Evolutionary conservation across 2,113 vertebrate species (phyloP), one percentile per base, ranked within the genome.

Genomic region (Martes martes): DNA sequence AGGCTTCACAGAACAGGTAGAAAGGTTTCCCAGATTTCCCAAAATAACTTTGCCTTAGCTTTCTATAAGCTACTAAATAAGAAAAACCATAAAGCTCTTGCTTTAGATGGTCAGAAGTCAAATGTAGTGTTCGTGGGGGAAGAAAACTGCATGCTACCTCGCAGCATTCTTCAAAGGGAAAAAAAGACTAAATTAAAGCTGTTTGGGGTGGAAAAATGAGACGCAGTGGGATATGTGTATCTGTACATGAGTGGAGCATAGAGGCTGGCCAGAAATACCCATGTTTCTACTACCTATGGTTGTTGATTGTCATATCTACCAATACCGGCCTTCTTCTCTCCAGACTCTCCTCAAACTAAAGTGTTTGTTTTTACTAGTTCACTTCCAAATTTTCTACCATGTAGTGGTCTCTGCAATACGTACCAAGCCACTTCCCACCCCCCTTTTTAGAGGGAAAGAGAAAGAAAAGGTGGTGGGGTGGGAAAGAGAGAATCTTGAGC

Each of bases 151-250:
- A 76, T 50, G 36, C 19, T 11, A 42, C 19, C 91, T 8, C 31
- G 18, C 52, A 39, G 6, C 1, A 42, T 33, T 36, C 31, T 21
- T 78, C 23, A 52, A 91, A 78, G 23, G 19, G 65, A 36, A 83
- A 45, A 50, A 52, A 93, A 23, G 16, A 24, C 19, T 45, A 83
- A 61, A 4, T 26, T 11, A 9, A 78, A 88, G 11, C 33, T 21
- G 28, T 78, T 61, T 39, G 1, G 59, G 59, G n/a, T 61, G 9
- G 4, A 55, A 69, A 82, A 78, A 52, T 33, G 45, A 91, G 65
- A 24, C 18, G 28, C 39, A 45, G 4, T 9, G 26, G 74, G 28
- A 2, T 11, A 63, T 3, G 19, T 2, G 0, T 5, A 42, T 14
- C 15, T 31, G 50, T 28, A n/a, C 11, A 50, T 26, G 39, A 15